Conservation (phyloP, 2,888 invertebrate species). For the Chelonus formosanus region DNA sequence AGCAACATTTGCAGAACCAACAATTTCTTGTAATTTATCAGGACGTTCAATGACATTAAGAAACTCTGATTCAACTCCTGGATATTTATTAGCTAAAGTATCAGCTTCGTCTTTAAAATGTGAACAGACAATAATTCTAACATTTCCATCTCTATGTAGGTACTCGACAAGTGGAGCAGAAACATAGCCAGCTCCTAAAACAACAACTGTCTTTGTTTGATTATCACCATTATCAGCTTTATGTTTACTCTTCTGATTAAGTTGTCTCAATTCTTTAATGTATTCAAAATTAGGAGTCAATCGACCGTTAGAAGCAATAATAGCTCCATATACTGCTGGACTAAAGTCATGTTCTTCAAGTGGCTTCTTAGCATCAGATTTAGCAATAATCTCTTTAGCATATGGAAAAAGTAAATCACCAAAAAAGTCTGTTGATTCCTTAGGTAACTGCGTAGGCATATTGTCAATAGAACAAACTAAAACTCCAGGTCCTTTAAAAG, state of each 20-base stretch:
- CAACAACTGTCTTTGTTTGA: slow-evolving; percentile 77
- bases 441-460: slow-evolving; percentile 98
- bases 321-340: slow-evolving; percentile 81
- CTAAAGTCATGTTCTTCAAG: slow-evolving; percentile 81
- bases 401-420: slow-evolving; percentile 92
- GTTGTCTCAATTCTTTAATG: slow-evolving; percentile 85
- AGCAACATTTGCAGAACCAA: slow-evolving; percentile 79
- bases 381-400: slow-evolving; percentile 81
- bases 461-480: slow-evolving; percentile 99
- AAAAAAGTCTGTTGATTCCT: slow-evolving; percentile 97
- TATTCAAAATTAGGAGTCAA: slow-evolving; percentile 94
- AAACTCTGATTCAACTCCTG: slow-evolving; percentile 81
- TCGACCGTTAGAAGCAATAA: slow-evolving; percentile 94
- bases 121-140: slow-evolving; percentile 87
- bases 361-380: slow-evolving; percentile 81
- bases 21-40: slow-evolving; percentile 75
- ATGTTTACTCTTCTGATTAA: slow-evolving; percentile 74
- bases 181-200: slow-evolving; percentile 95
- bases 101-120: slow-evolving; percentile 90
- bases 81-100: slow-evolving; percentile 78
- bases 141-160: slow-evolving; percentile 80
- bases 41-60: slow-evolving; percentile 82
- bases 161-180: slow-evolving; percentile 95
- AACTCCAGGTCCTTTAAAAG: slow-evolving; percentile 96
- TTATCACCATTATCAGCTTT: slow-evolving; percentile 73